Conservation (phyloP, 2,888 invertebrate genomes). For the Drosophila anomelani region DNA sequence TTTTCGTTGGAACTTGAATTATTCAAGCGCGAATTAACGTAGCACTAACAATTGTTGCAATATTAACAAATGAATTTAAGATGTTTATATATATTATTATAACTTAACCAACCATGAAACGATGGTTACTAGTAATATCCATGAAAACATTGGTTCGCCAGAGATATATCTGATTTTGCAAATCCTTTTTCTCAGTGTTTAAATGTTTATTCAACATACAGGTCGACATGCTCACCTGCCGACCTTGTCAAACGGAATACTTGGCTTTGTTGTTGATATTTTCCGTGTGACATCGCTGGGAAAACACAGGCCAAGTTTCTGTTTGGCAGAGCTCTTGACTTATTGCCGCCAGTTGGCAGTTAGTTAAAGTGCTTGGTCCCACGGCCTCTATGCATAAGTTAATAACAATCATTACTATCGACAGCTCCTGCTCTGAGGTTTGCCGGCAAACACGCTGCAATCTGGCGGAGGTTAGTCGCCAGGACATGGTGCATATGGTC, state of each 20-base stretch:
- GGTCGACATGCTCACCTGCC: constrained; percentile 27
- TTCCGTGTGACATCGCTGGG: constrained; percentile 24
- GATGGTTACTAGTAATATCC: background rate
- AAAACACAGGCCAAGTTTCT: constrained; percentile 39
- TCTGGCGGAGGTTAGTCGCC: constrained; percentile 26
- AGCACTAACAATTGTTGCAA: background rate
- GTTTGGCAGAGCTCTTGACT: constrained; percentile 44
- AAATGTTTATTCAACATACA: constrained; percentile 4
- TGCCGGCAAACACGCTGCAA: constrained; percentile 29
- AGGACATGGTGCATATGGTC: constrained; percentile 52
- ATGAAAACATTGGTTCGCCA: background rate
- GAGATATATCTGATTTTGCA: too few relatives aligned
- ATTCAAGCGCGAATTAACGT: too few relatives aligned
- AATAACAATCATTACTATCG: constrained; percentile 75
- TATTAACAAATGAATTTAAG: background rate
- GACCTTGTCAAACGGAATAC: constrained; percentile 49
- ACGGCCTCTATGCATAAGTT: constrained; percentile 53
- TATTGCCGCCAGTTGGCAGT: constrained; percentile 50
- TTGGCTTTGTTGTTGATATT: constrained; percentile 37
- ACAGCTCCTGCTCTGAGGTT: constrained; percentile 48
- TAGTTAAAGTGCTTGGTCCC: constrained; percentile 53
- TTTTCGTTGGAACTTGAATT: background rate
- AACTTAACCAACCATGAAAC: background rate
- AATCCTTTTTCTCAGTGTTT: background rate
- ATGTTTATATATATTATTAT: background rate